Percentiles rank a stretch among this genome's conserved stretches.
Conservation (phyloP, 2,888 invertebrate species). For the Leistus spinibarbis region DNA sequence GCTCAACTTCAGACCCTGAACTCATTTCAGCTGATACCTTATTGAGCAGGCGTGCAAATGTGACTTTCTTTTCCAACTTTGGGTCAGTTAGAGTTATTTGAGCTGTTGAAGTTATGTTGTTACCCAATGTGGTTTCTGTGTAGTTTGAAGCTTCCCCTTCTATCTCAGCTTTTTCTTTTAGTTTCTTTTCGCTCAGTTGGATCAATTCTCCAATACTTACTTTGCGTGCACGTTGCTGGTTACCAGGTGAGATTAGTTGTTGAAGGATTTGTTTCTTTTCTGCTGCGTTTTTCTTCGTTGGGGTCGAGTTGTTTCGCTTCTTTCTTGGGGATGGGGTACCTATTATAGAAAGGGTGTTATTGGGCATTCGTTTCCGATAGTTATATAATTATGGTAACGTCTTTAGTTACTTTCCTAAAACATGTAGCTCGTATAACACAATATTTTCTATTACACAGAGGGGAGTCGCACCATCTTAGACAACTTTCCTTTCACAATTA, state of each 20-base stretch:
- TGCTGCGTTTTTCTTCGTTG: slow-evolving; percentile 75
- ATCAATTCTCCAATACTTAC: slow-evolving; percentile 76
- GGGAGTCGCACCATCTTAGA: too few species aligned
- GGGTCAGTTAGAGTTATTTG: slow-evolving; percentile 68
- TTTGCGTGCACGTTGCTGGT: slow-evolving; percentile 67
- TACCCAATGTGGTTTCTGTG: slow-evolving; percentile 66
- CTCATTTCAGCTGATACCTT: slow-evolving; percentile 81
- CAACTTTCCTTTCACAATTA: too few species aligned
- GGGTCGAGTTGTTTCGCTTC: slow-evolving; percentile 80
- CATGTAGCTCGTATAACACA: too few species aligned
- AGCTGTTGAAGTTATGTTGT: slow-evolving; percentile 58
- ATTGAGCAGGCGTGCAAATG: slow-evolving; percentile 74
- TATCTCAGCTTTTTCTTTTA: slow-evolving; percentile 52
- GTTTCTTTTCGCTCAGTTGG: slow-evolving; percentile 70
- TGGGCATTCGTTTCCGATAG: background rate
- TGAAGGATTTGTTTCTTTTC: slow-evolving; percentile 82
- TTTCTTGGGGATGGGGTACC: slow-evolving; percentile 79
- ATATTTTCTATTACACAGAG: too few species aligned
- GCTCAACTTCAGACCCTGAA: slow-evolving; percentile 73
- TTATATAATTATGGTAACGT: background rate
- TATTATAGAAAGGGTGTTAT: slow-evolving; percentile 50
- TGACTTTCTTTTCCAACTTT: slow-evolving; percentile 78
- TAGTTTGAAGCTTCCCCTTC: slow-evolving; percentile 59
- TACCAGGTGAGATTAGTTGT: slow-evolving; percentile 72
- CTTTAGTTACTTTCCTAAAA: background rate